These are phyloP conservation scores for Dicranocentrus wangi DNA, from an alignment of 2,888 invertebrate genomes.

Conservation along the genomic window DNA sequence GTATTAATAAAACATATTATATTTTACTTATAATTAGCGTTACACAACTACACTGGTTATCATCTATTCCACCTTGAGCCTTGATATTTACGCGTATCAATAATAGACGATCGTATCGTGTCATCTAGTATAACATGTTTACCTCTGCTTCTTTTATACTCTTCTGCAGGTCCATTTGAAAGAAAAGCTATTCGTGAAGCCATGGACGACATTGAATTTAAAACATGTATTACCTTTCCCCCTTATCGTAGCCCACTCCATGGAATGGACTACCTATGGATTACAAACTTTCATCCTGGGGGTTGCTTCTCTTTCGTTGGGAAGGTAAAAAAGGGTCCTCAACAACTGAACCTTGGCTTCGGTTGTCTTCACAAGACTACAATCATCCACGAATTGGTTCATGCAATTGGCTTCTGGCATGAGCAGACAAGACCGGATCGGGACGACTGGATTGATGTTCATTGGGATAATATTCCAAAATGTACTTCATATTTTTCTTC, in stretches of 20 bases:
- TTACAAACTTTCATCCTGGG: not conserved
- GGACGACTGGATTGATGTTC: constrained; percentile 33
- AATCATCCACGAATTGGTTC: constrained; percentile 24
- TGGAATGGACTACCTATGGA: not conserved
- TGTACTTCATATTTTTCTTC: not conserved
- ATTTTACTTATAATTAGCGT: too few species aligned
- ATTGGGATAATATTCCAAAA: constrained; percentile 31
- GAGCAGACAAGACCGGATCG: constrained; percentile 40
- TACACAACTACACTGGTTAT: too few species aligned
- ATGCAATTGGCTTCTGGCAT: constrained; percentile 42
- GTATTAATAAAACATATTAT: too few species aligned
- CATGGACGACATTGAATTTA: not conserved
- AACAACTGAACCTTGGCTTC: constrained; percentile 33
- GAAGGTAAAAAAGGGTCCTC: constrained; percentile 3
- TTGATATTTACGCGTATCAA: too few species aligned
- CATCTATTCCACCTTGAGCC: too few species aligned
- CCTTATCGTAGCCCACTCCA: not conserved
- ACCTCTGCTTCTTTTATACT: too few species aligned
- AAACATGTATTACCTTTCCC: constrained; percentile 11
- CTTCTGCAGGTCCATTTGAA: constrained; percentile 20
- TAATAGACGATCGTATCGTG: too few species aligned
- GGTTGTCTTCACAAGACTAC: constrained; percentile 25
- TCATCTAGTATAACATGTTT: too few species aligned
- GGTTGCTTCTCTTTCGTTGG: constrained; percentile 15
- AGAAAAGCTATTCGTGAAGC: not conserved